These are phyloP conservation scores for Drosophila tani DNA, from an alignment of 1,140 invertebrate genomes.

Conservation along the genomic window DNA sequence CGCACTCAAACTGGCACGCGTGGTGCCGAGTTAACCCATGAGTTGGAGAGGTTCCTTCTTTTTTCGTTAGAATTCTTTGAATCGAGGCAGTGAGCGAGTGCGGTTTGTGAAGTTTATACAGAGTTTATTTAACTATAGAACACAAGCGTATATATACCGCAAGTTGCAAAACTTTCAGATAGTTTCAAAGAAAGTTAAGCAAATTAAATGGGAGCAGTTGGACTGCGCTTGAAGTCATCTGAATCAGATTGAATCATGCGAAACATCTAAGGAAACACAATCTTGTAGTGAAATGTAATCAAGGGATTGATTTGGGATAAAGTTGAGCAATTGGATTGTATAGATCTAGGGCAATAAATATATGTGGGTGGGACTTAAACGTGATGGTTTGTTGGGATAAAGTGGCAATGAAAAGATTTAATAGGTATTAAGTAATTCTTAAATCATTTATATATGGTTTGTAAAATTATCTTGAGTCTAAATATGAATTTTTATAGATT, in stretches of 20 bases:
- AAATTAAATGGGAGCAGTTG: conserved; percentile 16
- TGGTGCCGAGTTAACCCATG: conserved; percentile 37
- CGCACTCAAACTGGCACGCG: conserved; percentile 22
- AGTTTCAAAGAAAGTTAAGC: conserved; percentile 34
- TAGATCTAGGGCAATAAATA: background rate
- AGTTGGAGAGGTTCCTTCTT: conserved; percentile 10
- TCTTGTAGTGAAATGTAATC: conserved; percentile 3
- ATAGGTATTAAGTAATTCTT: background rate
- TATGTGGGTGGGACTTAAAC: background rate
- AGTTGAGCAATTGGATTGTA: conserved; percentile 8
- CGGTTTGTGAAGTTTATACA: conserved; percentile 24
- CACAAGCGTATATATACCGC: conserved; percentile 8
- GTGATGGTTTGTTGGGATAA: background rate
- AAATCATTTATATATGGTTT: background rate
- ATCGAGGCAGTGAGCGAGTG: conserved; percentile 17
- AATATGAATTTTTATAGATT: background rate
- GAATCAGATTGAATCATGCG: background rate
- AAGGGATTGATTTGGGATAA: background rate
- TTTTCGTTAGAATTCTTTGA: conserved; percentile 6
- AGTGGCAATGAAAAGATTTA: background rate
- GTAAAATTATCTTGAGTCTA: background rate
- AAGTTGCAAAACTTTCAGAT: conserved; percentile 20
- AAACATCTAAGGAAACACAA: conserved; percentile 9
- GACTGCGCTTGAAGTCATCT: background rate
- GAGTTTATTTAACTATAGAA: conserved; percentile 33